Conservation (phyloP, 2,113 vertebrate species). For the Petroica traversi region DNA sequence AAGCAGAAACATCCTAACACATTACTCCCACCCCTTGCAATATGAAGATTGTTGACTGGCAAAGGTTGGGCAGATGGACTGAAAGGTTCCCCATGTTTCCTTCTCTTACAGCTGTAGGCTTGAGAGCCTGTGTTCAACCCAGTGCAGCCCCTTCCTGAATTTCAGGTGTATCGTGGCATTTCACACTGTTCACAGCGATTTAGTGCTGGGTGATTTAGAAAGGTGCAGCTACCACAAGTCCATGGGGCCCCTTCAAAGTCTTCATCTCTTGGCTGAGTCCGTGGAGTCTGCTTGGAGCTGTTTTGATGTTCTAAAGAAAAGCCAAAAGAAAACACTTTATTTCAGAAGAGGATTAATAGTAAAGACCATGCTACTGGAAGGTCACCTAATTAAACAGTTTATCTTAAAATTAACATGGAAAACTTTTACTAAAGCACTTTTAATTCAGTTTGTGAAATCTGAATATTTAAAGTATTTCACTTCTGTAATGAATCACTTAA, state of each 20-base stretch:
- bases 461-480: background rate
- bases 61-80: slow-evolving; percentile 65
- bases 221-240: slow-evolving; percentile 98
- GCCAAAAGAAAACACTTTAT: background rate
- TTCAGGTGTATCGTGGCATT: slow-evolving; percentile 97
- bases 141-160: slow-evolving; percentile 28
- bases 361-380: background rate
- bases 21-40: slow-evolving; percentile 16
- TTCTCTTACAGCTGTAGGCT: slow-evolving; percentile 55
- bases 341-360: background rate
- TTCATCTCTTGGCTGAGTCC: slow-evolving; percentile 86
- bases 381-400: background rate
- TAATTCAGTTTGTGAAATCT: background rate
- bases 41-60: slow-evolving; percentile 54
- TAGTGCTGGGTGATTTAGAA: slow-evolving; percentile 97
- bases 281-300: slow-evolving; percentile 73
- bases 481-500: background rate
- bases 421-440: background rate
- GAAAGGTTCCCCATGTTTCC: slow-evolving; percentile 63
- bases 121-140: slow-evolving; percentile 44
- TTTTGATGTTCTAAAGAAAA: slow-evolving; percentile 59
- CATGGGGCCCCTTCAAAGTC: slow-evolving; percentile 97
- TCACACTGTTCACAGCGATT: slow-evolving; percentile 99
- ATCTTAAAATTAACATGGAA: background rate
- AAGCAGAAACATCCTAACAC: slow-evolving; percentile 44